phyloP scores from a whole-genome alignment of 1,140 invertebrate genomes.

The silkworm (Bombyx mori) region DNA sequence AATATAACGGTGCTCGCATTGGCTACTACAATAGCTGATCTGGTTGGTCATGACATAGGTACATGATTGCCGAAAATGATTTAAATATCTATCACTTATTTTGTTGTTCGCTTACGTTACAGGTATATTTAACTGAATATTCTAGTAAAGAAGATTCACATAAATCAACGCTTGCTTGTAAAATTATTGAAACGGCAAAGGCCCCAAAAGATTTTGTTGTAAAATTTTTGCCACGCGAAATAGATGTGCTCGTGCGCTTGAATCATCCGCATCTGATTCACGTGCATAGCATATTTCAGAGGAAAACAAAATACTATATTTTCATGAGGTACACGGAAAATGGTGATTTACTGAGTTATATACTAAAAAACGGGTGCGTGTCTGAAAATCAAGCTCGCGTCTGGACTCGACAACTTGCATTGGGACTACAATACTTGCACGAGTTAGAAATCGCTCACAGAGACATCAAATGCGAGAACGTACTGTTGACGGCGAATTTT shows the following conservation, averaged over 20 bases:
- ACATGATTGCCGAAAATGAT: too few relatives aligned
- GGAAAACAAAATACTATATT: conserved; percentile 76
- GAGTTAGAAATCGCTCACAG: conserved; percentile 80
- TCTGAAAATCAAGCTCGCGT: conserved; percentile 76
- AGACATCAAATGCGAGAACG: conserved; percentile 86
- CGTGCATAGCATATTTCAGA: conserved; percentile 79
- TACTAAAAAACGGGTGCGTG: conserved; percentile 75
- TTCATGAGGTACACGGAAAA: conserved; percentile 80
- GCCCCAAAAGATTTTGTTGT: conserved; percentile 81
- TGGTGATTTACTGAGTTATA: conserved; percentile 77
- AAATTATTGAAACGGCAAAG: conserved; percentile 80
- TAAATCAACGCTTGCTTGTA: conserved; percentile 73
- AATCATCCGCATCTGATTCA: conserved; percentile 82
- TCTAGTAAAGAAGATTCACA: conserved; percentile 49
- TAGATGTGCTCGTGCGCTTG: conserved; percentile 78
- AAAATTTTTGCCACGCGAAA: conserved; percentile 83
- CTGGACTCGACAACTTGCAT: conserved; percentile 79
- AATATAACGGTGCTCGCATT: too few relatives aligned
- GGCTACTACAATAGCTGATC: too few relatives aligned
- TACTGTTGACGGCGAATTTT: conserved; percentile 78
- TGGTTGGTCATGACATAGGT: too few relatives aligned
- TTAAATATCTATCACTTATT: neutral
- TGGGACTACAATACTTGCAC: conserved; percentile 80
- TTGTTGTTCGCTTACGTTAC: conserved; percentile 4
- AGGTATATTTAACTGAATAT: conserved; percentile 75